Conservation (phyloP, 2,797 vertebrate species). For the Dendrocincla tyrannina region DNA sequence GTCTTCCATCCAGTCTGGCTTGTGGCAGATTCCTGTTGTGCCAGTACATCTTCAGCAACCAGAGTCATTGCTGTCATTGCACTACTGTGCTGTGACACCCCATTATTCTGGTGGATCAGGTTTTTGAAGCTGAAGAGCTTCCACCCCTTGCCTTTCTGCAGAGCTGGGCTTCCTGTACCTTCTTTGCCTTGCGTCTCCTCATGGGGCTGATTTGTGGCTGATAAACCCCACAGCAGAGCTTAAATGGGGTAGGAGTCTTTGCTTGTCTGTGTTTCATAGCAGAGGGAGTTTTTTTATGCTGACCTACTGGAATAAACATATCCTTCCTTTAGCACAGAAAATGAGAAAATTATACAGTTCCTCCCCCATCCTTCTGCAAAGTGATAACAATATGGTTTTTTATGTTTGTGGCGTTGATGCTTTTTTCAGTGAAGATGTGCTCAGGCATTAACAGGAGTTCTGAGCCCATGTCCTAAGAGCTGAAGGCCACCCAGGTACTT, state of each 20-base stretch:
- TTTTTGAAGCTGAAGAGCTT: slow-evolving; percentile 32
- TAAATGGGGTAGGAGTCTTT: not conserved
- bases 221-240: slow-evolving; percentile 51
- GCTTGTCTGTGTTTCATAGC: slow-evolving; percentile 11
- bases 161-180: slow-evolving; percentile 67
- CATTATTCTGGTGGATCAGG: not conserved
- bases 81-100: not conserved
- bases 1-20: not conserved
- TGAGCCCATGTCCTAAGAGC: not conserved
- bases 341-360: not conserved
- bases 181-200: slow-evolving; percentile 48
- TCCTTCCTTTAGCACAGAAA: not conserved
- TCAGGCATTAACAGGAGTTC: not conserved
- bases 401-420: not conserved
- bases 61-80: not conserved
- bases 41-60: not conserved
- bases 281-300: not conserved
- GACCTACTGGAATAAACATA: not conserved
- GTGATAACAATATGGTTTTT: not conserved
- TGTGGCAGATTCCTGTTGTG: not conserved
- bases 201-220: slow-evolving; percentile 40
- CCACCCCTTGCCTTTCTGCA: slow-evolving; percentile 45
- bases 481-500: not conserved
- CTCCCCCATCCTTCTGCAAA: not conserved
- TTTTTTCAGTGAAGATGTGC: not conserved